Percentiles rank a stretch among this genome's conserved stretches.
Evolutionary conservation across 2,113 vertebrate genomes (phyloP).

Genomic region (Ursus arctos): DNA sequence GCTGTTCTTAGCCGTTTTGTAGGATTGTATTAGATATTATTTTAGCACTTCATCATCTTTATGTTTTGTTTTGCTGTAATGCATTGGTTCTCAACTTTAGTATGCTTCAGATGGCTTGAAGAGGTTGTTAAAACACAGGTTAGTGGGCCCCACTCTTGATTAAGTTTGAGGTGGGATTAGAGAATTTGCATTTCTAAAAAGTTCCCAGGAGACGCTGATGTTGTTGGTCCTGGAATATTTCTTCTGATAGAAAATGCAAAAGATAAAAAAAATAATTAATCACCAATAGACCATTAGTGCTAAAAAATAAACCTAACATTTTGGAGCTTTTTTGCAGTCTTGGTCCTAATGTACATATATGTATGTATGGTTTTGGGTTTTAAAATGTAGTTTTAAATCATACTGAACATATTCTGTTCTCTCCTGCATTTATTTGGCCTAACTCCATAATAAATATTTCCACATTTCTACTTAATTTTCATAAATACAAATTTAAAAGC

Average conservation of each 20-base stretch:
- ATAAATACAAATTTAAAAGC: neutral
- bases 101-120: slow-evolving; percentile 10
- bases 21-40: slow-evolving; percentile 52
- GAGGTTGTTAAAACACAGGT: neutral
- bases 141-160: neutral
- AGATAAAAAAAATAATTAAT: neutral
- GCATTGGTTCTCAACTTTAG: neutral
- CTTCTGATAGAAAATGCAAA: slow-evolving; percentile 52
- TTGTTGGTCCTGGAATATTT: neutral
- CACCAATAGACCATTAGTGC: neutral
- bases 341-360: neutral
- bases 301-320: slow-evolving; percentile 10
- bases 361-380: slow-evolving; percentile 9
- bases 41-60: slow-evolving; percentile 11
- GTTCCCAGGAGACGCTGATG: neutral
- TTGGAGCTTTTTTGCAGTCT: neutral
- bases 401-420: neutral
- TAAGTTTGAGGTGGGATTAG: neutral
- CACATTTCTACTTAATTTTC: neutral
- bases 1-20: slow-evolving; percentile 52
- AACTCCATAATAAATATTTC: slow-evolving; percentile 20
- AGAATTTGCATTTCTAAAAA: slow-evolving; percentile 21
- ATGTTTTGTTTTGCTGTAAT: slow-evolving; percentile 39
- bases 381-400: slow-evolving; percentile 43
- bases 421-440: slow-evolving; percentile 47